Conservation (phyloP, 2,888 invertebrate species). For the Caenorhabditis virilis region DNA sequence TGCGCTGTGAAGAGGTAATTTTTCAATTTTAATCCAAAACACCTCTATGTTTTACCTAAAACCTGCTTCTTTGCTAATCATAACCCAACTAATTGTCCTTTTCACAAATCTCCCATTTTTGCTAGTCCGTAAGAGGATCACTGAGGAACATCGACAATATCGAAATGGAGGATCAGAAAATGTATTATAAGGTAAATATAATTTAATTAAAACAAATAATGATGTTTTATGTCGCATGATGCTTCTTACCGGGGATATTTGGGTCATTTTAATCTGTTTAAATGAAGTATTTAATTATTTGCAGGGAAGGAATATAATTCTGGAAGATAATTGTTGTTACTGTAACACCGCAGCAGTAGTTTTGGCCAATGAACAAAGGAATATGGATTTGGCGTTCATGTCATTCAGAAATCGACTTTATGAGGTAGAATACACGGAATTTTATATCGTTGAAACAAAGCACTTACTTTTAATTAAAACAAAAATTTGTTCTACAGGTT, state of each 20-base stretch:
- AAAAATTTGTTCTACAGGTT: slow-evolving; percentile 73
- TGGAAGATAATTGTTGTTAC: slow-evolving; percentile 87
- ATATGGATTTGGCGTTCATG: slow-evolving; percentile 83
- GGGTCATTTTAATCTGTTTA: not conserved
- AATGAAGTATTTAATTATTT: slow-evolving; percentile 4
- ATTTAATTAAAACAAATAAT: not conserved
- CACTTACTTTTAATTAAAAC: too few species aligned
- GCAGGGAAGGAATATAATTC: slow-evolving; percentile 71
- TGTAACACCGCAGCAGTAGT: slow-evolving; percentile 85
- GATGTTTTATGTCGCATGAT: too few species aligned
- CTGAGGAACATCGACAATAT: not conserved
- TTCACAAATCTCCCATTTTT: not conserved
- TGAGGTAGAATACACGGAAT: too few species aligned
- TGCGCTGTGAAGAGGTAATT: slow-evolving; percentile 44
- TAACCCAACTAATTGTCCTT: not conserved
- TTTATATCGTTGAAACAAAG: too few species aligned
- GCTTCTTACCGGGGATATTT: too few species aligned
- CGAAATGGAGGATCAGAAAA: not conserved
- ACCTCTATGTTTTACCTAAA: not conserved
- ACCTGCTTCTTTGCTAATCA: not conserved
- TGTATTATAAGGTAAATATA: too few species aligned
- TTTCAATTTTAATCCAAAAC: not conserved
- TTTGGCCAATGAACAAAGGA: slow-evolving; percentile 78
- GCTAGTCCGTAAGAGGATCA: not conserved
- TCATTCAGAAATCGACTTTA: slow-evolving; percentile 85